Evolutionary conservation across 2,888 invertebrate species (phyloP).

Genomic region (Melipona beecheii): DNA sequence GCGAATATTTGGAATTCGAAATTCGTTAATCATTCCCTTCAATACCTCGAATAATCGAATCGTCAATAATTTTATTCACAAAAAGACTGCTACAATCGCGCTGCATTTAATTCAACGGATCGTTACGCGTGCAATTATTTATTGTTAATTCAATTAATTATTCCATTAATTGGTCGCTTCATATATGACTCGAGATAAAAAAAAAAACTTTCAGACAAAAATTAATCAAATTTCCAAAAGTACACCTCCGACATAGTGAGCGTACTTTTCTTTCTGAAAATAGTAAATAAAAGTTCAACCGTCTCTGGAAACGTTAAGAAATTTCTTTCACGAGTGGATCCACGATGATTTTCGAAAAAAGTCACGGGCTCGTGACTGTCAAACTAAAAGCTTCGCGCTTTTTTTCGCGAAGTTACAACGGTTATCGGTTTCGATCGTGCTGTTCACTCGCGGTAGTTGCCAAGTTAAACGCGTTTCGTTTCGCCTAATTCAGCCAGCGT

Average conservation of each 20-base stretch:
- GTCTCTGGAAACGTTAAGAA: too few species aligned
- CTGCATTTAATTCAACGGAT: not conserved
- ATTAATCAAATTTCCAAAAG: not conserved
- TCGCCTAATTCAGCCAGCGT: slow-evolving; percentile 26
- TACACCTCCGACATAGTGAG: not conserved
- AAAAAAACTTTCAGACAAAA: not conserved
- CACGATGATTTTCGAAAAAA: too few species aligned
- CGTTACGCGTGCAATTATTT: not conserved
- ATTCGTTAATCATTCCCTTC: not conserved
- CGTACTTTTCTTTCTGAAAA: too few species aligned
- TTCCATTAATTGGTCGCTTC: too few species aligned
- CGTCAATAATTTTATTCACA: not conserved
- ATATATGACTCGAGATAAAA: not conserved
- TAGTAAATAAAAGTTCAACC: too few species aligned
- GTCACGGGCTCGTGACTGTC: too few species aligned
- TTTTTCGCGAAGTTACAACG: too few species aligned
- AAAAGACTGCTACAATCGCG: not conserved
- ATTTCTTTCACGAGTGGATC: too few species aligned
- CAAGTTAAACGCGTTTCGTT: slow-evolving; percentile 54
- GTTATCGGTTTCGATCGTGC: too few species aligned
- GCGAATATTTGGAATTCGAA: not conserved
- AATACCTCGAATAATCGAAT: not conserved
- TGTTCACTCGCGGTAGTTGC: not conserved
- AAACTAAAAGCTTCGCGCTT: too few species aligned
- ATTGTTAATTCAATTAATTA: not conserved